Conservation (phyloP, 2,113 vertebrate genomes). For the Cricetomys ansorgei region DNA sequence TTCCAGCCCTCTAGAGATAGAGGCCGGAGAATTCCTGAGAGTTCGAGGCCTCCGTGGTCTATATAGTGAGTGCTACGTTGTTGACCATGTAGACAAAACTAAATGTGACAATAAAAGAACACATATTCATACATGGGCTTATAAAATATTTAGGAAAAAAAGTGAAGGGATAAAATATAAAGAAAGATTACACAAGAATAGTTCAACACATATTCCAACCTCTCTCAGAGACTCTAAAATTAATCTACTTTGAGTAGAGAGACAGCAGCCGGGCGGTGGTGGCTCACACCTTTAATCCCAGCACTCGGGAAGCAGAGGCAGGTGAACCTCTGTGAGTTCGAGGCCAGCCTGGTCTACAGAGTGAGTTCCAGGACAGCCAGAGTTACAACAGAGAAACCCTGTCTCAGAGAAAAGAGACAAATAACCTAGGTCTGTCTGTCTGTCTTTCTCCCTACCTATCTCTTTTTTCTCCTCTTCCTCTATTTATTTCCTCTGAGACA, state of each 20-base stretch:
- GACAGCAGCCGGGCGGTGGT: too few species aligned
- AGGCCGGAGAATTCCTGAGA: background rate
- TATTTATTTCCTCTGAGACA: background rate
- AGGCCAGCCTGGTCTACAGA: too few species aligned
- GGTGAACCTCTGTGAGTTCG: too few species aligned
- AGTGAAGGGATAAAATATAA: background rate
- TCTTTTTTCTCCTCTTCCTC: background rate
- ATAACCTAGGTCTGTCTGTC: background rate
- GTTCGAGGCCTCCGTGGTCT: too few species aligned
- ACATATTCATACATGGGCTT: background rate
- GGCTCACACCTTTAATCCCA: too few species aligned
- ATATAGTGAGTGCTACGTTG: background rate
- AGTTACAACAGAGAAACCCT: too few species aligned
- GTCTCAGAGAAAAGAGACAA: background rate
- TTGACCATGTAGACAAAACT: background rate
- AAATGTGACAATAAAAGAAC: constrained; percentile 4
- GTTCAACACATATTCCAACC: background rate
- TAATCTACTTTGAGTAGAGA: background rate
- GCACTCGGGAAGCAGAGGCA: too few species aligned
- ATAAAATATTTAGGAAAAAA: constrained; percentile 8
- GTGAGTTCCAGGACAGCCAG: too few species aligned
- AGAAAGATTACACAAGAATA: background rate
- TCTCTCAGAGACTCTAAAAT: background rate
- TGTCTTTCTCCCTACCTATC: background rate
- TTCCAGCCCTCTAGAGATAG: background rate